Evolutionary conservation across 1,140 invertebrate species (phyloP), one percentile per base, ranked within the genome.

Genomic region (Dolichoris vasculosae): DNA sequence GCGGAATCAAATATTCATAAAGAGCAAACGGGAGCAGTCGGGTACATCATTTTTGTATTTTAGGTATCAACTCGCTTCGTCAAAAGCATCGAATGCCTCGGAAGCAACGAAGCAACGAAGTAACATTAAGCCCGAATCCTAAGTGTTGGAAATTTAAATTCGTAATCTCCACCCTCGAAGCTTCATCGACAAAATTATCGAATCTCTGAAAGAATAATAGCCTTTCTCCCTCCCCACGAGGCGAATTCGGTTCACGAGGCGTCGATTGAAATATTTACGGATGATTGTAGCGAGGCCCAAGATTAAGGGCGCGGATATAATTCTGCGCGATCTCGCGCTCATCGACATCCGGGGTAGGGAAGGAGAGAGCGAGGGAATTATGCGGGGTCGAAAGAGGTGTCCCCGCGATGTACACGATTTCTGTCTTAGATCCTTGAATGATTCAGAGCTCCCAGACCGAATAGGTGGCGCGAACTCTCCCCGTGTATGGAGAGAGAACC

Each of bases 351-450:
- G 55, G 55, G 55, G 20, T 20, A 3, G 55, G 20, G 23, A 26
- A 51, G 11, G 20, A 85, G 9, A 2, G 35, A 38, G 30, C 40
- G 71, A 26, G 48, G 15, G 69, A n/a, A 23, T 46, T 17, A 46
- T 6, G 46, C 75, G n/a, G 6, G 87, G 83, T 87, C 86, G 85
- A 90, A 89, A 87, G 86, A 87, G 88, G 87, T 81, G 87, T 88
- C 82, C 86, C 88, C 76, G 43, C 87, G 46, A 88, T 85, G 86
- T 89, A 91, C 91, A 91, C 84, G 91, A 78, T 90, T 92, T 91
- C 87, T 90, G 90, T 89, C 89, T 92, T 91, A 90, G 88, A 87
- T 81, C 89, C 86, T 82, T 92, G 85, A 92, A 92, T 90, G 86
- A 92, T 92, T 90, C 89, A 92, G 76, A 71, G 82, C 86, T 71